phyloP scores from a whole-genome alignment of 1,140 invertebrate species.

The Pentalonia nigronervosa region DNA sequence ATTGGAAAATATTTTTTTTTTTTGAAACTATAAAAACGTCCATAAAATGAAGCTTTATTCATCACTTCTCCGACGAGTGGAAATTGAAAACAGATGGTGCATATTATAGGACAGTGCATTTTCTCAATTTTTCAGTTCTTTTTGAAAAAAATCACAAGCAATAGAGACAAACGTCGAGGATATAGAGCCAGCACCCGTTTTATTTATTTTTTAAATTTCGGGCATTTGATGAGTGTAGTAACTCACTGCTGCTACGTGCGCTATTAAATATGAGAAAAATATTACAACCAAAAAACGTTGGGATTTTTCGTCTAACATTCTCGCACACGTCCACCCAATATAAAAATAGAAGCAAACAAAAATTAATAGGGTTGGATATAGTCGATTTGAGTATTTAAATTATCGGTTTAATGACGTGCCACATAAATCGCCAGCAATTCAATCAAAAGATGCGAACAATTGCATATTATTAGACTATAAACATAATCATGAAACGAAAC shows the following conservation, averaged over 20 bases:
- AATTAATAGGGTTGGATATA: background rate
- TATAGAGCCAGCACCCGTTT: background rate
- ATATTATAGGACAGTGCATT: background rate
- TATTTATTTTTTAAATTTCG: background rate
- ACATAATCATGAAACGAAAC: background rate
- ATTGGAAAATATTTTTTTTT: background rate
- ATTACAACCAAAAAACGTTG: background rate
- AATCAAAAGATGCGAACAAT: background rate
- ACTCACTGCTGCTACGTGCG: background rate
- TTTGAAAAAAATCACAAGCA: background rate
- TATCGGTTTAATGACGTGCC: background rate
- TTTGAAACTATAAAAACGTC: background rate
- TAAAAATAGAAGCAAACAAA: background rate
- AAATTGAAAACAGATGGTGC: background rate
- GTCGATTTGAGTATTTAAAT: background rate
- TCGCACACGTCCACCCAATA: background rate
- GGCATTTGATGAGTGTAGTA: background rate
- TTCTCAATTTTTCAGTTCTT: background rate
- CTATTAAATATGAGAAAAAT: background rate
- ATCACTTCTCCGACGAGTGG: background rate
- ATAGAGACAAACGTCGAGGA: background rate
- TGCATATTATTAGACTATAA: background rate
- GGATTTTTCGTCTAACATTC: background rate
- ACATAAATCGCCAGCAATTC: accelerated
- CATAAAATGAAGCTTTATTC: constrained; percentile 12